phyloP scores from a whole-genome alignment of 2,888 invertebrate species.

The Agonopterix subpropinquella region DNA sequence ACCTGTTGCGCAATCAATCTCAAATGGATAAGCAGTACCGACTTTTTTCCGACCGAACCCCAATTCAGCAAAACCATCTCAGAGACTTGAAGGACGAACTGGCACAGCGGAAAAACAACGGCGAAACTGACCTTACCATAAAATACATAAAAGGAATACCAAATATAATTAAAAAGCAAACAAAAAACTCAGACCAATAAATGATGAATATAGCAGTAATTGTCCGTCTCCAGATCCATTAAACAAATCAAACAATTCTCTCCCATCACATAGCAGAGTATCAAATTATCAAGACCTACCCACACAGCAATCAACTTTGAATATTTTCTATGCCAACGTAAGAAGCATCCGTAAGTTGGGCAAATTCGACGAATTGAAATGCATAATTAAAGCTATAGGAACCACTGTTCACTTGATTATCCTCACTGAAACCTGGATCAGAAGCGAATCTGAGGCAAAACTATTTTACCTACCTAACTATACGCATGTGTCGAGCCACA shows the following conservation, averaged over 20 bases:
- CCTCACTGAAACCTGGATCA: conserved; percentile 16
- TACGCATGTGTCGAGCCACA: conserved; percentile 1
- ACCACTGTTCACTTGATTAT: conserved; percentile 11
- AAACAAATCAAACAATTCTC: neutral
- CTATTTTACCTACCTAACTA: conserved; percentile 3
- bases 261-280: neutral
- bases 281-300: conserved; percentile 8
- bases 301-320: conserved; percentile 7
- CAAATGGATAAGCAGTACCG: conserved; percentile 13
- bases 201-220: too few relatives aligned
- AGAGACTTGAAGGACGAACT: conserved; percentile 14
- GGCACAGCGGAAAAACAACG: conserved; percentile 11
- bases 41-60: conserved; percentile 19
- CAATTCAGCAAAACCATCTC: conserved; percentile 14
- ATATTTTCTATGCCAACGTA: conserved; percentile 8
- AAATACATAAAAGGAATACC: conserved; percentile 24
- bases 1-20: conserved; percentile 12
- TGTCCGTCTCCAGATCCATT: too few relatives aligned
- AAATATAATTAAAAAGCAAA: conserved; percentile 9
- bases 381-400: conserved; percentile 5
- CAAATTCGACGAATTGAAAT: conserved; percentile 10
- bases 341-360: conserved; percentile 9
- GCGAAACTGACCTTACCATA: conserved; percentile 18
- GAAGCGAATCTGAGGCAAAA: conserved; percentile 9
- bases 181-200: too few relatives aligned